Base-by-base conservation (phyloP, 2,888 invertebrate species). In the Drosophila rubida region DNA sequence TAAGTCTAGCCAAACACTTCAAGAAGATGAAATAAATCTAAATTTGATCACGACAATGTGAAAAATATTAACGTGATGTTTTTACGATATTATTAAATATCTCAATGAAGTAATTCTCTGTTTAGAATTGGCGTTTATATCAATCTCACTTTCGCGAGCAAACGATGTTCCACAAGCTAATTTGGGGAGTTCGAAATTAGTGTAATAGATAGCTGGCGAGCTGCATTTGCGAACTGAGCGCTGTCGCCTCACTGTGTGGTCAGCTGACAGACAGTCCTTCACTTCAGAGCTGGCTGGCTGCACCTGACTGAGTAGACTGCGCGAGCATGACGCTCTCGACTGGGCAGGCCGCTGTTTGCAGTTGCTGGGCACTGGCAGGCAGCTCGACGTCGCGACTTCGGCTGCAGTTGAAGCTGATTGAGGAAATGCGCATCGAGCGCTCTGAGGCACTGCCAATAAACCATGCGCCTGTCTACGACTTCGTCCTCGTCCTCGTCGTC, bases 351-450 rank as follows among this genome's bases (percentile, higher is more conserved):
- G 70, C 78, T 86, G 80, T 83, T 83, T 87, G 53, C 85, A 66
- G 64, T 74, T 55, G 51, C 64, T 67, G 85, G 65, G 59, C 67
- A 44, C 19, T 63, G 48, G 42, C 23, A 35, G 48, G 42, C 23
- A 35, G 14, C 8, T 7, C 13, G 9, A 25, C 59, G 67, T 67
- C 11, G 44, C 13, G 9, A 25, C 59, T 67, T 67, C 11, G 44
- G 23, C 62, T 66, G 71, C 53, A 72, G 69, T 81, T 71, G 78
- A 62, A 66, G 72, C 79, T 87, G 83, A 84, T 84, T 87, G 87
- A 84, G 83, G 82, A 87, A 84, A 85, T 87, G 85, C 82, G 65
- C 83, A 87, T 85, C 86, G 75, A 76, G 76, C 76, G 84, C 87
- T 84, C 74, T 68, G 65, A 84, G 82, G 79, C 82, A 78, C 66